Conservation (phyloP, 2,797 vertebrate genomes). For the Valencia hispanica region DNA sequence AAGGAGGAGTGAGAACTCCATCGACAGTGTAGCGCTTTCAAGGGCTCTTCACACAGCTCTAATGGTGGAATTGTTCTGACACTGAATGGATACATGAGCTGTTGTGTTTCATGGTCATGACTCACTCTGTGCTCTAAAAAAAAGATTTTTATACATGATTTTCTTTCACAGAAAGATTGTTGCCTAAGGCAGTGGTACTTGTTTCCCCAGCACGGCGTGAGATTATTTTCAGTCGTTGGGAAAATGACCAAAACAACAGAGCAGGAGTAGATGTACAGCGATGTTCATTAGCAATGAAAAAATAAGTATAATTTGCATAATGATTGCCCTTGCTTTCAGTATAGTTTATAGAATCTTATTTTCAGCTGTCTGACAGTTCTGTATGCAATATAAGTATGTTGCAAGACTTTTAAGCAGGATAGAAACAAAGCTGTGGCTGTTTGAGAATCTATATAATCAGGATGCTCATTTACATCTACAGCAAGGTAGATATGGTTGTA, state of each 20-base stretch:
- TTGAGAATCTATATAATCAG: not conserved
- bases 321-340: not conserved
- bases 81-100: constrained; percentile 70
- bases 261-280: not conserved
- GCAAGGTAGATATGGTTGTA: not conserved
- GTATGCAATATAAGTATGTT: not conserved
- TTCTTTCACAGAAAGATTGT: constrained; percentile 17
- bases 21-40: constrained; percentile 60
- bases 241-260: not conserved
- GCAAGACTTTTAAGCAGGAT: not conserved
- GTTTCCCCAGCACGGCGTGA: not conserved
- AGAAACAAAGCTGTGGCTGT: not conserved
- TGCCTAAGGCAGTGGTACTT: not conserved
- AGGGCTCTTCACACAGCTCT: constrained; percentile 72
- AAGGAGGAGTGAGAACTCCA: constrained; percentile 69
- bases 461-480: not conserved
- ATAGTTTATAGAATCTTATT: not conserved
- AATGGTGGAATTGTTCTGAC: constrained; percentile 76
- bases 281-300: not conserved
- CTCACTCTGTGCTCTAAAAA: constrained; percentile 42
- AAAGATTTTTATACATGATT: constrained; percentile 13
- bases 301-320: not conserved
- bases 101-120: constrained; percentile 52
- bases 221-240: not conserved
- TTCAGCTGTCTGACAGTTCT: not conserved